A percentile compares a stretch with the other conserved stretches of the same genome.
Conservation (phyloP, 2,797 vertebrate genomes). For the Lepilemur septentrionalis region DNA sequence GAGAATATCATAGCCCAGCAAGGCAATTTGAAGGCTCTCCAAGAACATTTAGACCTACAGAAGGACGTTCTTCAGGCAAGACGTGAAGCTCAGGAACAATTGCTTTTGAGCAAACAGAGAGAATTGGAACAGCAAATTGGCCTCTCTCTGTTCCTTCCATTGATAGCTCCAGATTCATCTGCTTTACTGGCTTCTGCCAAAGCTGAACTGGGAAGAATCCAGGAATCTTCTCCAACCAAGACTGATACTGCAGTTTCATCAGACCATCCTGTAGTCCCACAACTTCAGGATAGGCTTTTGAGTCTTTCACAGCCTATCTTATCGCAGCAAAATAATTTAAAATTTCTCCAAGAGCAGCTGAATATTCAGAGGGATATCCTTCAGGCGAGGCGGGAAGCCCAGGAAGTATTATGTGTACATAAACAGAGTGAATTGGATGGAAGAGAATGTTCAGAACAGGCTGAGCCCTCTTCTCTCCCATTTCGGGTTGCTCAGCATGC, state of each 20-base stretch:
- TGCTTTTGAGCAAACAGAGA: slow-evolving; percentile 79
- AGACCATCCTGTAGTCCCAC: background rate
- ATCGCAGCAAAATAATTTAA: slow-evolving; percentile 31
- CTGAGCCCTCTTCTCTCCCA: background rate
- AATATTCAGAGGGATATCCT: slow-evolving; percentile 39
- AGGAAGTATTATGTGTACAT: slow-evolving; percentile 40
- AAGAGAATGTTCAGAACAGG: background rate
- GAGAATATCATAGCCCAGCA: slow-evolving; percentile 82
- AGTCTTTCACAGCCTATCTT: slow-evolving; percentile 17
- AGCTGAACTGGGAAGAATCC: background rate
- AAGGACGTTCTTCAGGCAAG: slow-evolving; percentile 82
- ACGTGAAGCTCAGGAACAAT: slow-evolving; percentile 82
- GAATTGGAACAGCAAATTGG: slow-evolving; percentile 78
- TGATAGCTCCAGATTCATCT: background rate
- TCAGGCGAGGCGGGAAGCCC: slow-evolving; percentile 67
- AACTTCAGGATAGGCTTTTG: background rate
- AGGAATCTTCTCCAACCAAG: slow-evolving; percentile 38
- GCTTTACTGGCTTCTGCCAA: background rate
- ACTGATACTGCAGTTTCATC: background rate
- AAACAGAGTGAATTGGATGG: background rate
- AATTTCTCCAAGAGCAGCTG: slow-evolving; percentile 33
- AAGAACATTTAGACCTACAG: slow-evolving; percentile 81
- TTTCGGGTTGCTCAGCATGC: background rate
- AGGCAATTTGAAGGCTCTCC: slow-evolving; percentile 82
- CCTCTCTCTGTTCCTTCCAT: slow-evolving; percentile 10